phyloP scores from a whole-genome alignment of 2,797 vertebrate genomes.

The Eleutherodactylus coqui region DNA sequence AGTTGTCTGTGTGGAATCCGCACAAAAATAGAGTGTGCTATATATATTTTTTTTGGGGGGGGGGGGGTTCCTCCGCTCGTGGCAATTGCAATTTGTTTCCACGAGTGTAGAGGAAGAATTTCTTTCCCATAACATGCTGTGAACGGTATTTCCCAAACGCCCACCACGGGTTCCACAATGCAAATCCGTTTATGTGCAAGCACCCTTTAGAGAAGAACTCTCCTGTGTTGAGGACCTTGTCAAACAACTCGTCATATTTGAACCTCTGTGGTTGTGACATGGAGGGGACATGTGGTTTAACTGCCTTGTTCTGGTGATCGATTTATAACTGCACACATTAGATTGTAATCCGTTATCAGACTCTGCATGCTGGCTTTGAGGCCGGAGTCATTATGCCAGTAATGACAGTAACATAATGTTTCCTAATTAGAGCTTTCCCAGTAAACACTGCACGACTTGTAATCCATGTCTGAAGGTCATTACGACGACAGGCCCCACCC shows the following conservation, averaged over 20 bases:
- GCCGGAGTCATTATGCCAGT: not conserved
- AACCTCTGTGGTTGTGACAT: not conserved
- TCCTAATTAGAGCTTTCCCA: not conserved
- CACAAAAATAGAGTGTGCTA: no score
- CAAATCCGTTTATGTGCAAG: no score
- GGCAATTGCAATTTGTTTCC: no score
- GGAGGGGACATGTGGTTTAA: no score
- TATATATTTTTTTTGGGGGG: no score
- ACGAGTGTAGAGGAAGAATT: no score
- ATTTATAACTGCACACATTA: not conserved
- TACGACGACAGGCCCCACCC: not conserved
- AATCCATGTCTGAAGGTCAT: constrained; percentile 37
- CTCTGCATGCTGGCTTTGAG: not conserved
- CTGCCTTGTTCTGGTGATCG: not conserved
- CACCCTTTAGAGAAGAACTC: no score
- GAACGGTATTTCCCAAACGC: no score
- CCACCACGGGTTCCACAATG: no score
- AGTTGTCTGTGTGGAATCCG: no score
- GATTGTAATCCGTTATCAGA: not conserved
- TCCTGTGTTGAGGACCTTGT: not conserved
- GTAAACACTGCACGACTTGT: constrained; percentile 16
- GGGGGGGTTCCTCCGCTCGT: no score
- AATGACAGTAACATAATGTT: not conserved
- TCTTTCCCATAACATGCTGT: no score
- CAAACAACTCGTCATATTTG: not conserved